phyloP scores from a whole-genome alignment of 2,797 vertebrate genomes.

The Siniperca undulata region DNA sequence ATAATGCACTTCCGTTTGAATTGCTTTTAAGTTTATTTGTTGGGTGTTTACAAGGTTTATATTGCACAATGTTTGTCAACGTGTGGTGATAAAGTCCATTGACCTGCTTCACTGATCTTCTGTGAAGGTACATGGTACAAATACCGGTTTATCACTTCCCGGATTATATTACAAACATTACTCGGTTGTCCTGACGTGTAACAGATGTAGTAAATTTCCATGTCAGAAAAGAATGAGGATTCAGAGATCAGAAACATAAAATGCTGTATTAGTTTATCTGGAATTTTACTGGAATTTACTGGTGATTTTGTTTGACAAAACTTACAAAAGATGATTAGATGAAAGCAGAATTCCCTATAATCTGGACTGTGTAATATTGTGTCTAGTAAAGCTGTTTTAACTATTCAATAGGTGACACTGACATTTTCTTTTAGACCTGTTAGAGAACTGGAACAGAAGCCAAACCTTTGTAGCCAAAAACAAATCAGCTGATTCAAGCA shows the following conservation, averaged over 20 bases:
- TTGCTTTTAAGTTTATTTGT: background rate
- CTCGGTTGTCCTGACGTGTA: background rate
- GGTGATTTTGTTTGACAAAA: background rate
- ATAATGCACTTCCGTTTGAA: background rate
- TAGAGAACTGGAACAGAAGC: background rate
- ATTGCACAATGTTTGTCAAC: conserved; percentile 25
- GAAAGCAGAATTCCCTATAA: background rate
- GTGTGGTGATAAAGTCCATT: conserved; percentile 43
- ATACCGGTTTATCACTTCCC: background rate
- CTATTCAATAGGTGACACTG: background rate
- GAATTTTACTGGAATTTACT: background rate
- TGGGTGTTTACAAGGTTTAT: background rate
- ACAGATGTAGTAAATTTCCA: conserved; percentile 11
- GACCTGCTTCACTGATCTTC: background rate
- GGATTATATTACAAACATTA: background rate
- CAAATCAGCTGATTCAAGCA: background rate
- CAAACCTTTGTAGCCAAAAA: background rate
- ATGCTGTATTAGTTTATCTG: background rate
- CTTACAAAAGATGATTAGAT: background rate
- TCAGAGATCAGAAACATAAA: background rate
- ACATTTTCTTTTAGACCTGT: background rate
- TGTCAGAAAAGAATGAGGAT: background rate
- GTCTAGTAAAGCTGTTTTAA: background rate
- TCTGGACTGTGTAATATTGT: background rate
- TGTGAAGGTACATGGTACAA: background rate